A percentile compares a stretch with the other conserved stretches of the same genome.
These are phyloP conservation scores for Zoanthus sociatus DNA, from an alignment of 92 coral and sea anemone species.

Conservation along the genomic window DNA sequence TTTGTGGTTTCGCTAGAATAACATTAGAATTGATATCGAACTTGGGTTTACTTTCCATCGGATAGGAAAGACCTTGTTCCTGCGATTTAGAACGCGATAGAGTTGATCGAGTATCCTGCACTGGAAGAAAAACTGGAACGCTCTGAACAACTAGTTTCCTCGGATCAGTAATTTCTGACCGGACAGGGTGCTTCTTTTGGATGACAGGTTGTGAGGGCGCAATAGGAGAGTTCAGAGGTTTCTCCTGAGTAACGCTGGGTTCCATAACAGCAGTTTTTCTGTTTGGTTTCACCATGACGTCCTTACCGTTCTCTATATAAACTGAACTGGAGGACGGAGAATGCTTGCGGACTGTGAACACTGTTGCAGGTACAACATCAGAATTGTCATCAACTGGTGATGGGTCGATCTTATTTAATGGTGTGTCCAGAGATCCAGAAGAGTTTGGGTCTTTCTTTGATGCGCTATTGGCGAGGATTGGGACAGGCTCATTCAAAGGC, in stretches of 20 bases:
- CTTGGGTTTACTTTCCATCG: neutral
- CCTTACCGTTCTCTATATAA: slow-evolving; percentile 32
- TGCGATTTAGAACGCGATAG: slow-evolving; percentile 22
- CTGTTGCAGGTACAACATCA: slow-evolving; percentile 26
- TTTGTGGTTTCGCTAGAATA: neutral
- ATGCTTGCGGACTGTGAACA: slow-evolving; percentile 28
- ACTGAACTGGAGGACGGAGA: slow-evolving; percentile 30
- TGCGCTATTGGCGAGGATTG: neutral
- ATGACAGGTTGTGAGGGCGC: neutral
- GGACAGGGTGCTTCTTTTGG: neutral
- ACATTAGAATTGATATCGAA: slow-evolving; percentile 13
- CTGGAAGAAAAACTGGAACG: neutral
- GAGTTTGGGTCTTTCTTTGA: neutral
- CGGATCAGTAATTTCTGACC: slow-evolving; percentile 15
- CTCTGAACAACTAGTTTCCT: neutral
- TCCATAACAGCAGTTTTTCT: neutral
- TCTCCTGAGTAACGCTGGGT: neutral
- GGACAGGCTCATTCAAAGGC: neutral
- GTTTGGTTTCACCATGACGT: slow-evolving; percentile 17
- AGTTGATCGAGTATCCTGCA: neutral
- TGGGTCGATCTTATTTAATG: neutral
- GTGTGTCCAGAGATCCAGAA: neutral
- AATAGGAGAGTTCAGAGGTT: neutral
- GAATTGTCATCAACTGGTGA: neutral
- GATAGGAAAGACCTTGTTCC: neutral